phyloP scores from a whole-genome alignment of 2,113 vertebrate species.

The Rhea pennata region DNA sequence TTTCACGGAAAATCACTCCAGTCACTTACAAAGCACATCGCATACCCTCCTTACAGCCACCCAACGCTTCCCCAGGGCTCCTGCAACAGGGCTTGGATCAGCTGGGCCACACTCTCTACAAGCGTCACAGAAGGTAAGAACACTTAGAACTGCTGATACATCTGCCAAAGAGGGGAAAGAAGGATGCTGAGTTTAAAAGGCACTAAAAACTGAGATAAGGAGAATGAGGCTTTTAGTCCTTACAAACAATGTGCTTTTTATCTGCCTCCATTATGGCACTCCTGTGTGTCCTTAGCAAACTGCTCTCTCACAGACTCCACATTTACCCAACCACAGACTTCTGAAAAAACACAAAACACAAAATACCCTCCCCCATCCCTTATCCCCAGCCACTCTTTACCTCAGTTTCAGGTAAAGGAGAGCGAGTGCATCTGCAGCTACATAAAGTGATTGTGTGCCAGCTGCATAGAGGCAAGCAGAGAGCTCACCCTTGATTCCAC shows the following conservation, averaged over 20 bases:
- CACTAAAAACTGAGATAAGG: background rate
- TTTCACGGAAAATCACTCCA: background rate
- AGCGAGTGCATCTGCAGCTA: constrained; percentile 65
- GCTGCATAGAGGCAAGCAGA: constrained; percentile 73
- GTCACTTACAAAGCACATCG: background rate
- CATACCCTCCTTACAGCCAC: background rate
- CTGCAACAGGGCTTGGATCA: accelerated
- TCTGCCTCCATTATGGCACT: accelerated
- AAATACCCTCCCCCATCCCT: background rate
- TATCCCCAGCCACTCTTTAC: constrained; percentile 27
- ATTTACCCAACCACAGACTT: accelerated
- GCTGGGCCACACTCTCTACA: background rate
- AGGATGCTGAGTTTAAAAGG: background rate
- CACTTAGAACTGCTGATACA: background rate
- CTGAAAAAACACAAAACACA: accelerated
- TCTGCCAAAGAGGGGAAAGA: background rate
- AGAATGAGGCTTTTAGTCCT: background rate
- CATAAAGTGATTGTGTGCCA: constrained; percentile 65
- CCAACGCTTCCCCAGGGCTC: background rate
- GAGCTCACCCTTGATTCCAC: constrained; percentile 63
- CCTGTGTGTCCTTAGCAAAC: background rate
- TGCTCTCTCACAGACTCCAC: accelerated
- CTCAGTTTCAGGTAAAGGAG: constrained; percentile 75
- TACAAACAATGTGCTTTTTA: background rate
- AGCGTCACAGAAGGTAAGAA: background rate